Evolutionary conservation across 2,888 invertebrate genomes (phyloP).

Genomic region (Trachelus iudaicus): DNA sequence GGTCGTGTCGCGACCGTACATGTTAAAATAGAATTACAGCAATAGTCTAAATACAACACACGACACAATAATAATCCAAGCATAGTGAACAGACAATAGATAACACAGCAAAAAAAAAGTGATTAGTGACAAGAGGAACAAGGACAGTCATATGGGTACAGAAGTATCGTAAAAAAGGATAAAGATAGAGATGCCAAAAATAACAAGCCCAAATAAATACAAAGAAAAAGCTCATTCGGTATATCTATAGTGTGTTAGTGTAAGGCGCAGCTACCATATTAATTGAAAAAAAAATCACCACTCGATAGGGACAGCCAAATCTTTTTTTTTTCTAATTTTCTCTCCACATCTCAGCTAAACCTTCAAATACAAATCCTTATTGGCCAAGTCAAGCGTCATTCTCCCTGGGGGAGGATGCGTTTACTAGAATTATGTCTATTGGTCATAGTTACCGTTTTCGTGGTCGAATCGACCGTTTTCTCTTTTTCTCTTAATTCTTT

Average conservation of each 20-base stretch:
- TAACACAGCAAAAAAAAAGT: neutral
- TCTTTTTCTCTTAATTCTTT: slow-evolving; percentile 10
- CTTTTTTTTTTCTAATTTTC: neutral
- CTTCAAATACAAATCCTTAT: neutral
- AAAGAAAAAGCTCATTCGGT: neutral
- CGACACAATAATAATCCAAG: neutral
- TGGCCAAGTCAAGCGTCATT: neutral
- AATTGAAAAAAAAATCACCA: neutral
- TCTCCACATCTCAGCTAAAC: neutral
- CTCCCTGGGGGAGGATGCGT: neutral
- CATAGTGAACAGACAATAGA: neutral
- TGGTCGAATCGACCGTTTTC: slow-evolving; percentile 22
- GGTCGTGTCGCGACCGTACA: neutral
- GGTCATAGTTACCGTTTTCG: slow-evolving; percentile 34
- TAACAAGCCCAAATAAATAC: neutral
- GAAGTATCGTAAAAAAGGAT: neutral
- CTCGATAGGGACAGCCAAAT: too few species aligned
- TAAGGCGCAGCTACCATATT: neutral
- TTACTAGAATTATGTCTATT: slow-evolving; percentile 22
- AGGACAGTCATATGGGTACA: neutral
- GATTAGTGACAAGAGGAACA: neutral
- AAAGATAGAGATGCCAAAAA: neutral
- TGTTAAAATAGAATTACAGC: neutral
- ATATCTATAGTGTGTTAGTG: neutral
- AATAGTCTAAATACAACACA: neutral